Evolutionary conservation across 2,113 vertebrate genomes (phyloP), one percentile per base, ranked within the genome.

Genomic region (Rissa tridactyla): DNA sequence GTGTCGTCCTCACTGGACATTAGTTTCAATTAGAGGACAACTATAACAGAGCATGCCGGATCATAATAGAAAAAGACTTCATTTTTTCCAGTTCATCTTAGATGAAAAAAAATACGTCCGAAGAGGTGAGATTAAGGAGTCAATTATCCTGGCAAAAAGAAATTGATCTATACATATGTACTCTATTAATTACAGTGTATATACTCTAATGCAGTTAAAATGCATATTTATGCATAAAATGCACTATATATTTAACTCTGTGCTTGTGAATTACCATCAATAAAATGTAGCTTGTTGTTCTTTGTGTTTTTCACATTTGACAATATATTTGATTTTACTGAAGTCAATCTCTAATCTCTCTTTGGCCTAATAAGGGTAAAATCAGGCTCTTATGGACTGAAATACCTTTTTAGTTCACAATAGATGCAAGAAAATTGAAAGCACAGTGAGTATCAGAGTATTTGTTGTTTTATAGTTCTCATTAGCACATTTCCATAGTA

Each of bases 11-110:
- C 91, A 68, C 17, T 94, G 58, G 96, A 47, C 81, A 94, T 97
- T 97, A 87, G 70, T 96, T 98, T 98, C 95, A 96, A 94, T 97
- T 97, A 97, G 47, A 58, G 66, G 30, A 40, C 57, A 82, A 68
- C 49, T 94, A 25, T 75, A 94, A 80, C 73, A 95, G 86, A 95
- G 68, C 51, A 79, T 47, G 36, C 47, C 86, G 46, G 13, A 79
- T 96, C 58, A 82, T 90, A 95, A 76, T 72, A 92, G 79, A 92
- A 96, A 82, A 81, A 1, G 70, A 92, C 68, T 96, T 92, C 1
- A 76, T 95, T 91, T 96, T 94, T 95, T 51, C 23, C 8, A 60
- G 44, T 93, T 47, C 40, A 60, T 62, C 51, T 69, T 86, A 42
- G 60, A 81, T 40, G 13, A 82, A 97, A 81, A 94, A 91, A 92